Percentiles rank a stretch among this genome's conserved stretches.
phyloP scores from a whole-genome alignment of 2,113 vertebrate species.

The Ptilonorhynchus violaceus region DNA sequence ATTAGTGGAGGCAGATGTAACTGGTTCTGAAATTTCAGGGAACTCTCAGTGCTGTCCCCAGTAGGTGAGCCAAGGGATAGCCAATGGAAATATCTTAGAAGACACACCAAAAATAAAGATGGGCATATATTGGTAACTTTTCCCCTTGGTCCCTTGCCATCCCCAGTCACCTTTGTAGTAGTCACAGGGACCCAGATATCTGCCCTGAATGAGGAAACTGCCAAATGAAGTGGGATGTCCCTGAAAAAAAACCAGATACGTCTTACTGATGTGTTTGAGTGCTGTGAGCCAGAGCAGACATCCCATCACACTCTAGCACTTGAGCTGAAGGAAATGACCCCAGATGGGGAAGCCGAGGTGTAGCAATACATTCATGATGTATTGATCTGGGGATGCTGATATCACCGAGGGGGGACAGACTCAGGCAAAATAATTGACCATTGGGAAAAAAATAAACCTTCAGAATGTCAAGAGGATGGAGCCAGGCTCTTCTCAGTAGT shows the following conservation, averaged over 20 bases:
- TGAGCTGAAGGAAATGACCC: background rate
- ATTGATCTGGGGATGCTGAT: background rate
- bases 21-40: background rate
- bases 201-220: background rate
- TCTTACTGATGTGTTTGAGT: background rate
- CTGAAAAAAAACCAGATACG: background rate
- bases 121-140: fast-evolving
- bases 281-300: background rate
- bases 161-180: background rate
- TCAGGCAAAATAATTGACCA: background rate
- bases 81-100: background rate
- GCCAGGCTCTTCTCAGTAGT: background rate
- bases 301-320: fast-evolving
- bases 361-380: background rate
- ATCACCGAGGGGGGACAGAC: background rate
- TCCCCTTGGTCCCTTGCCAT: background rate
- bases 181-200: too few relatives aligned
- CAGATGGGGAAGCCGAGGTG: background rate
- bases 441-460: background rate
- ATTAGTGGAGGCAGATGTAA: too few relatives aligned
- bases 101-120: background rate
- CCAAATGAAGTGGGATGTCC: background rate
- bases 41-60: background rate
- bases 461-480: background rate
- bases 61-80: background rate